Conservation (phyloP, 2,888 invertebrate species). For the Perizoma flavofasciatum region DNA sequence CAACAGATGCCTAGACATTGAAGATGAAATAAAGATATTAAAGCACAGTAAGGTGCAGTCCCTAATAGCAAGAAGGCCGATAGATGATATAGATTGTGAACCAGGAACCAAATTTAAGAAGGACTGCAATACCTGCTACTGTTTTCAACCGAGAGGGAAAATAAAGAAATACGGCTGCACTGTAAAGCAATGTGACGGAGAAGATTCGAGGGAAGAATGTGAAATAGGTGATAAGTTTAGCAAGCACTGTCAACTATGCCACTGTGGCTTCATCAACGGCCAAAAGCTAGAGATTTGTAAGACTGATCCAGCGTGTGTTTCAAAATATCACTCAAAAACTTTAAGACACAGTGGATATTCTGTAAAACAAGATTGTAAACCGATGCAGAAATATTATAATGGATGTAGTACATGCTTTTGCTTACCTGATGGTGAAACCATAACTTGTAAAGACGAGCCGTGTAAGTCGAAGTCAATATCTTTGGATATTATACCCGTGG, state of each 20-base stretch:
- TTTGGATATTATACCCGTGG: conserved; percentile 60
- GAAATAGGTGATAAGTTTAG: conserved; percentile 54
- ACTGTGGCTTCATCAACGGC: conserved; percentile 45
- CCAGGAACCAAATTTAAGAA: conserved; percentile 56
- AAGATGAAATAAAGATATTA: conserved; percentile 20
- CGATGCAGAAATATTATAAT: conserved; percentile 54
- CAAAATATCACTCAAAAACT: neutral
- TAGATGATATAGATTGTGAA: conserved; percentile 51
- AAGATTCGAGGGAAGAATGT: conserved; percentile 39
- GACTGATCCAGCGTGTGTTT: conserved; percentile 34
- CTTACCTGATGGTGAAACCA: conserved; percentile 56
- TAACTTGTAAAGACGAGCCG: conserved; percentile 51
- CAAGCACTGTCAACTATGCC: conserved; percentile 58
- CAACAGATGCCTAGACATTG: conserved; percentile 55
- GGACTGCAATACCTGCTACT: conserved; percentile 67
- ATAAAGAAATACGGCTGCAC: conserved; percentile 72
- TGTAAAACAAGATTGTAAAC: conserved; percentile 53
- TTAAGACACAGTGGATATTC: neutral
- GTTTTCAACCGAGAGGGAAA: conserved; percentile 47
- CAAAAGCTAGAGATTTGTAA: conserved; percentile 53
- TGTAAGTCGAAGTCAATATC: conserved; percentile 38
- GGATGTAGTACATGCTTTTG: conserved; percentile 67
- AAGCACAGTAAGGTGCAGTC: conserved; percentile 10
- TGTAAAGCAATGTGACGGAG: conserved; percentile 48
- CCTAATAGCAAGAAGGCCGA: conserved; percentile 31